Evolutionary conservation across 2,113 vertebrate genomes (phyloP).

Genomic region (Noturus placidus): DNA sequence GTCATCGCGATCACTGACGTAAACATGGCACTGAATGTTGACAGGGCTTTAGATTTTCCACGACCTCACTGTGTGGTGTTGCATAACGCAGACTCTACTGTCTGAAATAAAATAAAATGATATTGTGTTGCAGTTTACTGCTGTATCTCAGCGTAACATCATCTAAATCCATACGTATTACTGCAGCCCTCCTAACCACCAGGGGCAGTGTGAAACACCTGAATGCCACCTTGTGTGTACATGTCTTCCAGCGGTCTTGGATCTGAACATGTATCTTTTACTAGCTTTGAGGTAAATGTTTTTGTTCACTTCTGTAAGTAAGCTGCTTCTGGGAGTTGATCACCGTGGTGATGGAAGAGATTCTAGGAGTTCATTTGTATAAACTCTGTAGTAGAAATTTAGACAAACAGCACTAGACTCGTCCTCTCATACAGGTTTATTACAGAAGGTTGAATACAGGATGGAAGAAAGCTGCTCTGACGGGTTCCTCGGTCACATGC

Average conservation of each 20-base stretch:
- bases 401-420: too few species aligned
- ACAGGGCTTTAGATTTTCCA: conserved; percentile 2
- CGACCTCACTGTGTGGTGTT: background rate
- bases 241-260: background rate
- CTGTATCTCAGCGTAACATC: background rate
- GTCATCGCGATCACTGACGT: background rate
- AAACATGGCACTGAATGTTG: background rate
- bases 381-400: too few species aligned
- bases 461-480: too few species aligned
- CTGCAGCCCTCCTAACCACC: background rate
- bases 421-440: too few species aligned
- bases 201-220: background rate
- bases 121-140: background rate
- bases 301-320: too few species aligned
- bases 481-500: too few species aligned
- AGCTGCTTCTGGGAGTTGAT: too few species aligned
- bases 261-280: too few species aligned
- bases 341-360: too few species aligned
- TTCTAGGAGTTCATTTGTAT: too few species aligned
- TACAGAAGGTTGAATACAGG: too few species aligned
- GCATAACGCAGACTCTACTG: background rate
- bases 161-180: background rate
- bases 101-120: background rate
- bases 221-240: background rate
- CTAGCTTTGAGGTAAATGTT: too few species aligned